phyloP scores from a whole-genome alignment of 1,140 invertebrate genomes.

The Platorchestia sp. region DNA sequence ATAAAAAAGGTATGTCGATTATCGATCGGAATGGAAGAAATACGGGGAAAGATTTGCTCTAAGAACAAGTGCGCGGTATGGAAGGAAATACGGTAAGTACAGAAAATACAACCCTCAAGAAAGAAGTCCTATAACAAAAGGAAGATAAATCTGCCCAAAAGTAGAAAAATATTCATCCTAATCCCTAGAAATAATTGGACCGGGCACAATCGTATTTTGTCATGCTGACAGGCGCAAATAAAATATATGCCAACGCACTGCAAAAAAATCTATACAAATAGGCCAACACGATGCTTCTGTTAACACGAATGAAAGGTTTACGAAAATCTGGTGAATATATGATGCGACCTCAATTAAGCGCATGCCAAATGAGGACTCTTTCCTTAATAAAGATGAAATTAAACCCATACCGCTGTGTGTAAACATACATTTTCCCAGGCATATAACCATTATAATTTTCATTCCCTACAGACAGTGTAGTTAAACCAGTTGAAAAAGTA shows the following conservation, averaged over 20 bases:
- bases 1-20: not conserved
- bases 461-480: too few species aligned
- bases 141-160: not conserved
- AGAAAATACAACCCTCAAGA: slow-evolving; percentile 5
- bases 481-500: too few species aligned
- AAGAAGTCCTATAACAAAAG: not conserved
- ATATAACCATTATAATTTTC: not conserved
- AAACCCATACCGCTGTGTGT: not conserved
- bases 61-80: slow-evolving; percentile 35
- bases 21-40: not conserved
- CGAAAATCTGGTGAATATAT: not conserved
- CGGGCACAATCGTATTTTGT: not conserved
- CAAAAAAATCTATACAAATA: not conserved
- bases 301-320: not conserved
- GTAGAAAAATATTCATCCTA: not conserved
- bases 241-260: not conserved
- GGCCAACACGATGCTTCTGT: not conserved
- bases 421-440: not conserved
- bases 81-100: slow-evolving; percentile 17
- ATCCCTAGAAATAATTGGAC: not conserved
- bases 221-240: not conserved
- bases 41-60: not conserved
- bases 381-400: not conserved
- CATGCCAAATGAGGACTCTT: not conserved
- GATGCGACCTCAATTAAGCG: not conserved